Evolutionary conservation across 1,140 invertebrate species (phyloP).

Genomic region (Choristoneura fumiferana): DNA sequence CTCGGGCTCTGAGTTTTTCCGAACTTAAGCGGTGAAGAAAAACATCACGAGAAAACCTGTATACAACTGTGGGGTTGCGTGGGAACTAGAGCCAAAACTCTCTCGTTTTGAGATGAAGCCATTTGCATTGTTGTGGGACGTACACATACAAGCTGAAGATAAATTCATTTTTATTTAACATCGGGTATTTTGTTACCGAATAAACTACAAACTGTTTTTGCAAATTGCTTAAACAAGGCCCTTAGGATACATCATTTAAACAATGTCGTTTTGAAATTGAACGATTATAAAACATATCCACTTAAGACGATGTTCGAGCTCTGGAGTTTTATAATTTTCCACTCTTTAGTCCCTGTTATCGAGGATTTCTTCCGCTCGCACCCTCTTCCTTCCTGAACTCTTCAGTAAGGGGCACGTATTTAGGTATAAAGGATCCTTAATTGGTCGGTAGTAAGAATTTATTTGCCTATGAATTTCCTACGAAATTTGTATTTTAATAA

Average conservation of each 20-base stretch:
- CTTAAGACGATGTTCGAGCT: constrained; percentile 39
- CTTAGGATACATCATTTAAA: background rate
- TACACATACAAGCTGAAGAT: too few relatives aligned
- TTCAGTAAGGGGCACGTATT: constrained; percentile 62
- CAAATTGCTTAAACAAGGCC: too few relatives aligned
- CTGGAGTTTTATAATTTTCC: constrained; percentile 66
- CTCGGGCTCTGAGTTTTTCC: too few relatives aligned
- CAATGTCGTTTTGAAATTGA: constrained; percentile 23
- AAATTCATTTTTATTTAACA: too few relatives aligned
- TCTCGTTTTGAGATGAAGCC: too few relatives aligned
- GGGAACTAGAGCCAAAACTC: too few relatives aligned
- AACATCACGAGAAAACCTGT: too few relatives aligned
- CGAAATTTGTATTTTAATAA: constrained; percentile 22
- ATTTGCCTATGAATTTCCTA: constrained; percentile 51
- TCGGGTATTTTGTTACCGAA: too few relatives aligned
- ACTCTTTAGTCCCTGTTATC: constrained; percentile 66
- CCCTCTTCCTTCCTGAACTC: constrained; percentile 62
- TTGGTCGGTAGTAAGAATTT: constrained; percentile 63
- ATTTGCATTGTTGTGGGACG: too few relatives aligned
- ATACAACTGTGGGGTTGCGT: too few relatives aligned
- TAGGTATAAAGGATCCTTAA: constrained; percentile 66
- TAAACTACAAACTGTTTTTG: too few relatives aligned
- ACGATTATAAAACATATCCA: constrained; percentile 36
- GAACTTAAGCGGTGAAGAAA: too few relatives aligned
- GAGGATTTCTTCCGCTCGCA: constrained; percentile 64